Evolutionary conservation across 2,888 invertebrate species (phyloP).

Genomic region (Xanthostigma xanthostigma): DNA sequence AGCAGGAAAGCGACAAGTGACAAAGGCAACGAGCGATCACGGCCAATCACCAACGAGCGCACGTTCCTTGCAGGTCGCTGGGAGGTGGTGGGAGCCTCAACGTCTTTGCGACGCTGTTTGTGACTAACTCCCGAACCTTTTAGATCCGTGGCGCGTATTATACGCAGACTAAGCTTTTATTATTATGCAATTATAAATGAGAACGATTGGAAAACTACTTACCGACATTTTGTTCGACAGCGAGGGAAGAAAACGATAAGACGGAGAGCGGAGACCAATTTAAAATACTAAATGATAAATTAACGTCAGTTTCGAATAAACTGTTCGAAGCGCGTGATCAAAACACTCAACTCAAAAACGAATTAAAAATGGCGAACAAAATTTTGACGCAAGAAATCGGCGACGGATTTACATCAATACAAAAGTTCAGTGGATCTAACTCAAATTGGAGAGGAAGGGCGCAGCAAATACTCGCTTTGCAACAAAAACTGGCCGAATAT

Average conservation of each 20-base stretch:
- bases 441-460: slow-evolving; percentile 64
- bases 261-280: slow-evolving; percentile 35
- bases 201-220: slow-evolving; percentile 7
- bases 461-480: slow-evolving; percentile 54
- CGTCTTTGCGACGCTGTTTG: no score
- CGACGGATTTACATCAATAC: slow-evolving; percentile 49
- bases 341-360: slow-evolving; percentile 52
- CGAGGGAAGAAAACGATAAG: background rate
- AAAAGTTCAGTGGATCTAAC: slow-evolving; percentile 38
- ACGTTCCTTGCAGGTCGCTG: no score
- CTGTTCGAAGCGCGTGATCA: slow-evolving; percentile 54
- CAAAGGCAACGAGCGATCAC: no score
- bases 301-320: slow-evolving; percentile 41
- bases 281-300: slow-evolving; percentile 44
- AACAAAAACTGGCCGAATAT: slow-evolving; percentile 50
- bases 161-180: no score
- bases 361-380: slow-evolving; percentile 56
- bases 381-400: slow-evolving; percentile 62
- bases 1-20: no score
- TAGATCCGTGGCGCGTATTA: no score
- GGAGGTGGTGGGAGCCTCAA: no score
- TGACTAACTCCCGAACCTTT: no score
- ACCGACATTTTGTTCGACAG: background rate
- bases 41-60: no score
- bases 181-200: slow-evolving; percentile 5